phyloP scores from a whole-genome alignment of 1,140 invertebrate genomes.

The Samia ricini region DNA sequence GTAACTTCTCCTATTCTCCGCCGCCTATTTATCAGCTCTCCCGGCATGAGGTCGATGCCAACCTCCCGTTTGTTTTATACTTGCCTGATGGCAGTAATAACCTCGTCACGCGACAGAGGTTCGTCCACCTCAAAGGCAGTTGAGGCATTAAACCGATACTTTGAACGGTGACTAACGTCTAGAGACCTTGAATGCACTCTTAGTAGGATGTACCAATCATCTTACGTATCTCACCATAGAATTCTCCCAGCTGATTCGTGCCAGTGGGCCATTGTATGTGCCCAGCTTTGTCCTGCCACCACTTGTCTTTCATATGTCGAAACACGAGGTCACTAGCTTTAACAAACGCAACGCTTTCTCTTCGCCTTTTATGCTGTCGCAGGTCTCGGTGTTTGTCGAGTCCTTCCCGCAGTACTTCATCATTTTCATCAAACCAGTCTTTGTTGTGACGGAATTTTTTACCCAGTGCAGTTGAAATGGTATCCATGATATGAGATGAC shows the following conservation, averaged over 20 bases:
- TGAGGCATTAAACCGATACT: not conserved
- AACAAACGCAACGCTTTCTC: not conserved
- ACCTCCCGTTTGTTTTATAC: not conserved
- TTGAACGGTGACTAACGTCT: not conserved
- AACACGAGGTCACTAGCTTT: not conserved
- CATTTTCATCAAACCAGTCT: constrained; percentile 34
- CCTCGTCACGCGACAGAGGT: not conserved
- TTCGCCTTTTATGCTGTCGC: not conserved
- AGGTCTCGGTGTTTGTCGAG: not conserved
- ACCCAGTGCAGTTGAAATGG: not conserved
- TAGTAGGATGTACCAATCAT: constrained; percentile 10
- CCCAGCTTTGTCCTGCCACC: constrained; percentile 26
- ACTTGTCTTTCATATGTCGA: not conserved
- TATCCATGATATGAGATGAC: too few relatives aligned
- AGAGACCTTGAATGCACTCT: constrained; percentile 13
- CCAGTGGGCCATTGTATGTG: constrained; percentile 28
- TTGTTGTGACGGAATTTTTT: constrained; percentile 1
- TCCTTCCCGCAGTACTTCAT: not conserved
- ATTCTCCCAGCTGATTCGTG: constrained; percentile 29
- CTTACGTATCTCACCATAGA: constrained; percentile 22
- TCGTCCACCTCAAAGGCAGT: not conserved
- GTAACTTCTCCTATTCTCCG: not conserved
- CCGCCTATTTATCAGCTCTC: not conserved
- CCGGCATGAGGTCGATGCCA: not conserved
- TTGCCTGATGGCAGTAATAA: too few relatives aligned